Percentiles rank a stretch among this genome's conserved stretches.
These are phyloP conservation scores for Eupithecia centaureata DNA, from an alignment of 2,888 invertebrate genomes.

Conservation along the genomic window DNA sequence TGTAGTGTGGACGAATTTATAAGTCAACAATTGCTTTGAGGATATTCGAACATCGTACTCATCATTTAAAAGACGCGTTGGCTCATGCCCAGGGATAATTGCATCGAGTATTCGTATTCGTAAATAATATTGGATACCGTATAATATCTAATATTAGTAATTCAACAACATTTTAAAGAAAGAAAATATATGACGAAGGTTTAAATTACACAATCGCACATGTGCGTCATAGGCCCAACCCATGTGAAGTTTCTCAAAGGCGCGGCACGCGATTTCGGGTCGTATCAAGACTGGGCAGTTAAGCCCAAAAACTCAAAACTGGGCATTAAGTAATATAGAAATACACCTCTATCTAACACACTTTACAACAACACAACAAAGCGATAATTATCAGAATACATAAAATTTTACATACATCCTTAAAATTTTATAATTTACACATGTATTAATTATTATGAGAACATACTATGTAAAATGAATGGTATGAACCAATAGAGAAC, in stretches of 20 bases:
- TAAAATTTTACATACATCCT: too few relatives aligned
- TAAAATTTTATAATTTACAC: not conserved
- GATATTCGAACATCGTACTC: not conserved
- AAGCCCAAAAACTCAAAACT: too few relatives aligned
- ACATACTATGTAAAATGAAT: not conserved
- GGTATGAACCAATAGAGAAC: not conserved
- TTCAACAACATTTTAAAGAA: not conserved
- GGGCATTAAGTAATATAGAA: too few relatives aligned
- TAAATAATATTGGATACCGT: not conserved
- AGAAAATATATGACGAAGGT: not conserved
- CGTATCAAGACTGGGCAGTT: too few relatives aligned
- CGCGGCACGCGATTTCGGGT: too few relatives aligned
- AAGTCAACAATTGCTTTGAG: conserved; percentile 15
- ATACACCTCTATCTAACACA: too few relatives aligned
- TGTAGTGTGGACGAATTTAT: conserved; percentile 14
- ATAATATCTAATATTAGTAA: not conserved
- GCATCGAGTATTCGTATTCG: not conserved
- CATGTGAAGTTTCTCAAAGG: too few relatives aligned
- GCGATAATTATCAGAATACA: too few relatives aligned
- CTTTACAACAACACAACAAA: too few relatives aligned
- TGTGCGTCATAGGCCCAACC: too few relatives aligned
- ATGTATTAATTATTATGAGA: not conserved
- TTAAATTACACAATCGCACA: too few relatives aligned
- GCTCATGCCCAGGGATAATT: not conserved
- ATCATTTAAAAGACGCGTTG: conserved; percentile 1